Base-by-base conservation (phyloP, 1,140 invertebrate species). In the Drosophila virilis region DNA sequence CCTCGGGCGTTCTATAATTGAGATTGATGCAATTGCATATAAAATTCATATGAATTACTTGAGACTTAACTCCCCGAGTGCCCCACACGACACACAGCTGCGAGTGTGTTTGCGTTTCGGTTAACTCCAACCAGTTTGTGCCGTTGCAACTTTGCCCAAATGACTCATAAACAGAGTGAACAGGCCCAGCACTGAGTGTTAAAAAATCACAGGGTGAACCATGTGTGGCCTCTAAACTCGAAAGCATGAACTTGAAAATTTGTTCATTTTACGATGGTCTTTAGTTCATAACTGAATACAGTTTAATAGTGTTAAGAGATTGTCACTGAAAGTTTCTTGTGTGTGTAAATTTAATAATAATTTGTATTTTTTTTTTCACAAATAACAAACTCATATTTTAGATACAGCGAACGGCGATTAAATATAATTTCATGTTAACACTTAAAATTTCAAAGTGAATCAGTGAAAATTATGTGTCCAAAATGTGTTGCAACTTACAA, bases 11-110 rank as follows among this genome's bases (percentile, higher is more conserved):
- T 72, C 52, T 68, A 60, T 88, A 86, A 86, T 88, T 86, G 83
- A 86, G 82, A 86, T 86, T 82, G 83, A 86, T 86, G 83, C 83
- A 86, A 86, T 86, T 83, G 83, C 83, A 88, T 86, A 79, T 88
- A 83, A 88, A 82, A 86, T 88, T 74, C 69, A 88, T 79, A 86
- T 83, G 78, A 89, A 83, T 83, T 88, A 83, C 84, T 79, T 77
- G 68, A 70, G 74, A 83, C 83, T 76, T 74, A 57, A 57, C 65
- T 38, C 6, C 8, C 48, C 28, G 38, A 80, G 74, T 76, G 40
- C 42, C 35, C 54, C 64, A 38, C 35, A 35, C 35, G n/a, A 40
- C 65, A 58, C 40, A 70, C 58, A 52, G 43, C 57, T 17, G 46
- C 60, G 38, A 45, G 42, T 45, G 17, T 59, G 52, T 62, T 75